phyloP scores from a whole-genome alignment of 1,140 invertebrate genomes.

The Amyelois transitella region DNA sequence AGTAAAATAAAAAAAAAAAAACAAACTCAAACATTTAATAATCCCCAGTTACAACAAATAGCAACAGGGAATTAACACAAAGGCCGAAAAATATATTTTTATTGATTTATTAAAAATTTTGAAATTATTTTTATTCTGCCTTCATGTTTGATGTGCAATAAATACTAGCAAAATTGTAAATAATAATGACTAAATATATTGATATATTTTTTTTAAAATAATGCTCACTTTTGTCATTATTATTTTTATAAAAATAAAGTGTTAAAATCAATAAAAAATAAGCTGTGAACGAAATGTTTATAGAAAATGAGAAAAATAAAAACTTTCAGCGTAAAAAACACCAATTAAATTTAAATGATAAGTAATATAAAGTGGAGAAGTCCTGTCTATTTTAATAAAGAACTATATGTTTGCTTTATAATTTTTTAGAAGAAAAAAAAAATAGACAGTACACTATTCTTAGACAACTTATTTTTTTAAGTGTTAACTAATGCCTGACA shows the following conservation, averaged over 20 bases:
- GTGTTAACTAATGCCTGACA: constrained; percentile 48
- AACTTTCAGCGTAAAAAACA: constrained; percentile 30
- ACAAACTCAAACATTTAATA: constrained; percentile 22
- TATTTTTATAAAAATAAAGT: constrained; percentile 27
- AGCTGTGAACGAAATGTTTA: constrained; percentile 53
- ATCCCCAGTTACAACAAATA: constrained; percentile 13
- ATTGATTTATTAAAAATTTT: neutral
- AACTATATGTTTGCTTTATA: neutral
- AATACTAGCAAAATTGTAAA: constrained; percentile 20
- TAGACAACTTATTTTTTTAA: constrained; percentile 66
- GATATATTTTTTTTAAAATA: neutral
- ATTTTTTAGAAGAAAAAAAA: constrained; percentile 5
- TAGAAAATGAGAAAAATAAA: constrained; percentile 27
- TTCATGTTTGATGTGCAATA: constrained; percentile 17
- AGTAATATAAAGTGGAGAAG: neutral
- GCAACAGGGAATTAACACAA: constrained; percentile 12
- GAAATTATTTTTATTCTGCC: neutral
- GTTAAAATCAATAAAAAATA: constrained; percentile 58
- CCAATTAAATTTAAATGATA: constrained; percentile 6
- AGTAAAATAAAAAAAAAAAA: constrained; percentile 20
- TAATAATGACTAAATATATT: constrained; percentile 13
- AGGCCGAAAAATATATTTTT: neutral
- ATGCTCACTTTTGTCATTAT: constrained; percentile 18
- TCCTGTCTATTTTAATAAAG: constrained; percentile 7
- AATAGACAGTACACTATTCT: constrained; percentile 27